These are phyloP conservation scores for Germaria angustata DNA, from an alignment of 2,888 invertebrate genomes.

Conservation along the genomic window DNA sequence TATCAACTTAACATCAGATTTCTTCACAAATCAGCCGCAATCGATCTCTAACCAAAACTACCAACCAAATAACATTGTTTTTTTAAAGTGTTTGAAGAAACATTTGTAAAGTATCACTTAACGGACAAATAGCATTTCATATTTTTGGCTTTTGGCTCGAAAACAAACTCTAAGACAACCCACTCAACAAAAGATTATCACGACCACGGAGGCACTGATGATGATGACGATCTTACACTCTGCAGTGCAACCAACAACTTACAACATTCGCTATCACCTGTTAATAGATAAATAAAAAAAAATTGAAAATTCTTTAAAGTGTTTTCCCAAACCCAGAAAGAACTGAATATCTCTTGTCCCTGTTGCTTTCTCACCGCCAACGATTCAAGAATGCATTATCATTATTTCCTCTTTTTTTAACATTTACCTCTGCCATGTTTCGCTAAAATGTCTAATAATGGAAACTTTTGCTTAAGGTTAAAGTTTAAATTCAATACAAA, in stretches of 20 bases:
- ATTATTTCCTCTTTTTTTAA: neutral
- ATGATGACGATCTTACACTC: slow-evolving; percentile 23
- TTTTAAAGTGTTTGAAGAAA: slow-evolving; percentile 60
- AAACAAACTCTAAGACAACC: slow-evolving; percentile 37
- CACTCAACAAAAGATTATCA: slow-evolving; percentile 61
- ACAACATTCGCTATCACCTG: slow-evolving; percentile 59
- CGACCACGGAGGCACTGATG: neutral
- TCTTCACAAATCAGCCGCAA: slow-evolving; percentile 20
- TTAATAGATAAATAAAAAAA: slow-evolving; percentile 3
- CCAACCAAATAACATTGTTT: neutral
- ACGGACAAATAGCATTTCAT: slow-evolving; percentile 63
- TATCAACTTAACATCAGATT: slow-evolving; percentile 18
- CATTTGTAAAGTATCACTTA: slow-evolving; percentile 64
- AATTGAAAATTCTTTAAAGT: slow-evolving; percentile 27
- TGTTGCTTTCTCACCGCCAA: slow-evolving; percentile 52
- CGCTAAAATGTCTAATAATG: slow-evolving; percentile 41
- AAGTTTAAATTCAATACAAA: slow-evolving; percentile 60
- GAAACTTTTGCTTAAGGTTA: slow-evolving; percentile 53
- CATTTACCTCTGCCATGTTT: slow-evolving; percentile 2
- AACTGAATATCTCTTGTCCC: slow-evolving; percentile 1
- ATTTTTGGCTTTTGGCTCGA: slow-evolving; percentile 43
- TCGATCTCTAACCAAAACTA: slow-evolving; percentile 12
- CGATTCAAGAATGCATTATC: neutral
- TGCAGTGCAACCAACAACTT: neutral
- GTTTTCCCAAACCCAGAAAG: slow-evolving; percentile 11